A percentile compares a stretch with the other conserved stretches of the same genome.
Conservation (phyloP, 2,113 vertebrate species). For the Centropus bengalensis region DNA sequence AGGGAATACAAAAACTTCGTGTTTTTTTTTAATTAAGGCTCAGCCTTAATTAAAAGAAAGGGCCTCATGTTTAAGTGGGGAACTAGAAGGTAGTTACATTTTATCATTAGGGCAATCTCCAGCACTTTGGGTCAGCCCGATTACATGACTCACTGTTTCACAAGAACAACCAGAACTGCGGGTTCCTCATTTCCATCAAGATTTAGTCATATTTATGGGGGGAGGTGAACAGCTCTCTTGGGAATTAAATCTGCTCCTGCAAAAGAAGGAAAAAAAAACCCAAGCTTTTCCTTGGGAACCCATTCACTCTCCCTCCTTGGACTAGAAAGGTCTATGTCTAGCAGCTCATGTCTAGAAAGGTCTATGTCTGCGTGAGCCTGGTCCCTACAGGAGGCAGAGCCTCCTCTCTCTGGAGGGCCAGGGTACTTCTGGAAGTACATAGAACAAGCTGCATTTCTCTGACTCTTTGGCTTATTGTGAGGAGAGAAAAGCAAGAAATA, state of each 20-base stretch:
- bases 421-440: not conserved
- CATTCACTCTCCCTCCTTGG: not conserved
- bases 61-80: not conserved
- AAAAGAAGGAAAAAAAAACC: not conserved
- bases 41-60: not conserved
- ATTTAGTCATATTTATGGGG: not conserved
- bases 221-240: not conserved
- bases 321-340: not conserved
- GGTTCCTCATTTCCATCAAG: not conserved
- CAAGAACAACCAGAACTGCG: not conserved
- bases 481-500: not conserved
- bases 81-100: not conserved
- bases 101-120: not conserved
- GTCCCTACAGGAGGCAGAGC: not conserved
- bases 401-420: not conserved
- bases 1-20: not conserved
- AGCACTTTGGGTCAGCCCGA: not conserved
- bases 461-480: not conserved
- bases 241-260: not conserved
- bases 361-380: not conserved
- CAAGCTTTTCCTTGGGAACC: not conserved
- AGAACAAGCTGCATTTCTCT: not conserved
- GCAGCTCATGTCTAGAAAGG: not conserved
- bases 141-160: not conserved
- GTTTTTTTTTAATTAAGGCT: not conserved